Conservation (phyloP, 2,888 invertebrate species). For the Tridacna crocea region DNA sequence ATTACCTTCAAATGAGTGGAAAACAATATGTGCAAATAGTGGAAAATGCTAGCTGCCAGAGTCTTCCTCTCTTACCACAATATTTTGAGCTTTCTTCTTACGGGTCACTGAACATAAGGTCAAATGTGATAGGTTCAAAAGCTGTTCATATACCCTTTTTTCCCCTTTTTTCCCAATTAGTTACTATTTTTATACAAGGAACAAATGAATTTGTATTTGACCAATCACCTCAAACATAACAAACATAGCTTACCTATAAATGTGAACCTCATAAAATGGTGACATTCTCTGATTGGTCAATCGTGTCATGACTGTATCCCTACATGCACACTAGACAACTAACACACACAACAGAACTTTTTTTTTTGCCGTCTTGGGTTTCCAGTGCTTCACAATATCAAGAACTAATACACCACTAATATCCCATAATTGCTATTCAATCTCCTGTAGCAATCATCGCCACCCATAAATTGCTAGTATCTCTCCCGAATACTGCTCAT, state of each 20-base stretch:
- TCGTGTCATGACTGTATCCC: constrained; percentile 18
- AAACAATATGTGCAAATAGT: no score
- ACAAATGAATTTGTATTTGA: no score
- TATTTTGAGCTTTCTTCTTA: no score
- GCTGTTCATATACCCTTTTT: no score
- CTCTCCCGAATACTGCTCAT: neutral
- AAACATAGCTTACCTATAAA: constrained; percentile 60
- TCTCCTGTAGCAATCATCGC: constrained; percentile 16
- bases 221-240: neutral
- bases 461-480: constrained; percentile 15
- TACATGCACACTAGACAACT: no score
- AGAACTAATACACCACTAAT: constrained; percentile 12
- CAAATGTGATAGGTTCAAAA: no score
- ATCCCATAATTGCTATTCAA: constrained; percentile 12
- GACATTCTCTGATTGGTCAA: constrained; percentile 54
- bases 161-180: no score
- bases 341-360: neutral
- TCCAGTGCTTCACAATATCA: neutral
- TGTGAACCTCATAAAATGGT: constrained; percentile 66
- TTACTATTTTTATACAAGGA: no score
- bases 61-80: no score
- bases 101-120: no score
- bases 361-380: neutral
- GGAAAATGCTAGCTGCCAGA: no score
- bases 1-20: no score